A percentile compares a stretch with the other conserved stretches of the same genome.
These are phyloP conservation scores for Cotesia chilonis DNA, from an alignment of 1,140 invertebrate genomes.

Conservation along the genomic window DNA sequence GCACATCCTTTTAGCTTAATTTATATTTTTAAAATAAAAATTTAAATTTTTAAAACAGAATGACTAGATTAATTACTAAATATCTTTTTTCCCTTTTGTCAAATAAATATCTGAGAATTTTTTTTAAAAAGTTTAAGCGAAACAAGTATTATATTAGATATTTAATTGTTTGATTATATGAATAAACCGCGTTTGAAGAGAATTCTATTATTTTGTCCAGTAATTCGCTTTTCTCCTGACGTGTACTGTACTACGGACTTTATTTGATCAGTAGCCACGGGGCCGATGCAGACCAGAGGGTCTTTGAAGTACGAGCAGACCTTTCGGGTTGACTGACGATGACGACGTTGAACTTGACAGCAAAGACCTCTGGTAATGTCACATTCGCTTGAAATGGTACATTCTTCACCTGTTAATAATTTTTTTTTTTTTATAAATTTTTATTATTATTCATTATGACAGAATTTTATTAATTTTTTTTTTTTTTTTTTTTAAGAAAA, in stretches of 20 bases:
- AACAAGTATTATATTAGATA: conserved; percentile 26
- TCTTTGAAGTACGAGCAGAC: conserved; percentile 92
- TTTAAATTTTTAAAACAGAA: conserved; percentile 26
- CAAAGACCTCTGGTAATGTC: conserved; percentile 86
- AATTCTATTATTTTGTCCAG: conserved; percentile 64
- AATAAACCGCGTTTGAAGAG: conserved; percentile 58
- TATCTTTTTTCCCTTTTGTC: no score
- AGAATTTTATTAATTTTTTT: background rate
- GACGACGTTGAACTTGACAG: conserved; percentile 85
- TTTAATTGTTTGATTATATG: conserved; percentile 47
- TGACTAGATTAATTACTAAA: background rate
- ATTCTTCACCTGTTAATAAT: conserved; percentile 76
- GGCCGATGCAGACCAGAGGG: conserved; percentile 86
- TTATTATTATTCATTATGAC: background rate
- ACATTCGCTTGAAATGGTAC: conserved; percentile 83
- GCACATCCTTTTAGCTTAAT: conserved; percentile 33
- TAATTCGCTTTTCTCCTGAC: conserved; percentile 80
- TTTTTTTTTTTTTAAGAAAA: background rate
- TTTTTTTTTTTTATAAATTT: conserved; percentile 5
- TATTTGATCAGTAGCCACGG: conserved; percentile 80
- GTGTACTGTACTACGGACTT: conserved; percentile 77
- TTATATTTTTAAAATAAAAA: conserved; percentile 28
- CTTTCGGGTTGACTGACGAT: conserved; percentile 84
- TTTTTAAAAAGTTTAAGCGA: background rate
- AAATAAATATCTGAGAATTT: no score